phyloP scores from a whole-genome alignment of 64 coral and sea anemone species.

The Montipora efflorescens region DNA sequence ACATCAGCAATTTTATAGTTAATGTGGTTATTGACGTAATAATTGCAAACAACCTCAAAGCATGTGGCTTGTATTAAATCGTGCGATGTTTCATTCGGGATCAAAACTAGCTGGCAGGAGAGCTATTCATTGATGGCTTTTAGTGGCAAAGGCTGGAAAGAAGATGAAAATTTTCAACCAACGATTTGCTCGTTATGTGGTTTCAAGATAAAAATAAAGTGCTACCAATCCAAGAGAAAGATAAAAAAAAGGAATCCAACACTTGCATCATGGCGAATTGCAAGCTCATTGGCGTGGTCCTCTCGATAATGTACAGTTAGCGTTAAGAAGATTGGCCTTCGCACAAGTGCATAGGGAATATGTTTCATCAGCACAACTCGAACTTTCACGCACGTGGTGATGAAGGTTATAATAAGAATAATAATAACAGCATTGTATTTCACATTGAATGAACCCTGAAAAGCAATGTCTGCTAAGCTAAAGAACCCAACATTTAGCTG shows the following conservation, averaged over 20 bases:
- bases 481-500: too few species aligned
- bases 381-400: too few species aligned
- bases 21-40: conserved; percentile 98
- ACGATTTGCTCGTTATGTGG: neutral
- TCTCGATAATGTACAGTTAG: conserved; percentile 7
- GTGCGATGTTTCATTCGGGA: neutral
- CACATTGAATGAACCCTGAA: too few species aligned
- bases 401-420: too few species aligned
- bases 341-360: neutral
- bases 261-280: neutral
- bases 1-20: conserved; percentile 94
- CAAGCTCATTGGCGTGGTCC: neutral
- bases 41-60: conserved; percentile 98
- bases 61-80: conserved; percentile 87
- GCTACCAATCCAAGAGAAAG: neutral
- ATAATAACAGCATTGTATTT: too few species aligned
- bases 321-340: neutral
- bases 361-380: too few species aligned
- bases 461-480: too few species aligned
- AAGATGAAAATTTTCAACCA: neutral
- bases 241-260: neutral
- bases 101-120: neutral
- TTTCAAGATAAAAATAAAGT: neutral
- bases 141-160: neutral
- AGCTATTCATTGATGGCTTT: neutral